phyloP scores from a whole-genome alignment of 2,797 vertebrate genomes.

The Myioborus melanocephalus region DNA sequence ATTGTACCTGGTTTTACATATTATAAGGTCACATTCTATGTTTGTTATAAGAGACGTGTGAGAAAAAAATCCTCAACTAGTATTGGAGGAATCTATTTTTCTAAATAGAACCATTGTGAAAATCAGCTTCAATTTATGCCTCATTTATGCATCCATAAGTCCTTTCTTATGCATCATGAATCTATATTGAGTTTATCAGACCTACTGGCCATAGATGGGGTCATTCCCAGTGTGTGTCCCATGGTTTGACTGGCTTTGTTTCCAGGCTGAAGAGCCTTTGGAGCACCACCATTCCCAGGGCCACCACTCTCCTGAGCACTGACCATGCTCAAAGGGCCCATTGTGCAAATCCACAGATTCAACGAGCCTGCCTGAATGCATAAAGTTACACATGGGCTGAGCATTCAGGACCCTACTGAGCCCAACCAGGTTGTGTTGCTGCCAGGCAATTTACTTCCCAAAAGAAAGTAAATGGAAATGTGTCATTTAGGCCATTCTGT shows the following conservation, averaged over 20 bases:
- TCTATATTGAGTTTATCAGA: background rate
- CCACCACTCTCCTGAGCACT: background rate
- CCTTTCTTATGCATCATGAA: background rate
- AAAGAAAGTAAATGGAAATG: background rate
- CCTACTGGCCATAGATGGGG: background rate
- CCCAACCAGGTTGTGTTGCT: background rate
- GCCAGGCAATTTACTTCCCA: background rate
- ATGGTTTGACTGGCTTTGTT: background rate
- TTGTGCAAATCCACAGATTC: background rate
- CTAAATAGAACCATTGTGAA: background rate
- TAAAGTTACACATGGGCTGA: background rate
- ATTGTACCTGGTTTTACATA: background rate
- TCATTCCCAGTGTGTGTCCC: background rate
- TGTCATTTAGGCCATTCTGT: background rate
- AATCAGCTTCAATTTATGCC: background rate
- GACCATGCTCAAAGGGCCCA: background rate
- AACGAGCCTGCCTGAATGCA: background rate
- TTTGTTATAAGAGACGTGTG: background rate
- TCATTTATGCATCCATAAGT: background rate
- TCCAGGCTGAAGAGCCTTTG: background rate
- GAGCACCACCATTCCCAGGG: background rate
- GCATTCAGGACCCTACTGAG: background rate
- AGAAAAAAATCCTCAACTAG: background rate
- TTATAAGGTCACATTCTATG: background rate
- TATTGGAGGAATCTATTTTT: background rate